A percentile compares a stretch with the other conserved stretches of the same genome.
These are phyloP conservation scores for Parauchenoglanis punctatus DNA, from an alignment of 2,797 vertebrate species.

Conservation along the genomic window DNA sequence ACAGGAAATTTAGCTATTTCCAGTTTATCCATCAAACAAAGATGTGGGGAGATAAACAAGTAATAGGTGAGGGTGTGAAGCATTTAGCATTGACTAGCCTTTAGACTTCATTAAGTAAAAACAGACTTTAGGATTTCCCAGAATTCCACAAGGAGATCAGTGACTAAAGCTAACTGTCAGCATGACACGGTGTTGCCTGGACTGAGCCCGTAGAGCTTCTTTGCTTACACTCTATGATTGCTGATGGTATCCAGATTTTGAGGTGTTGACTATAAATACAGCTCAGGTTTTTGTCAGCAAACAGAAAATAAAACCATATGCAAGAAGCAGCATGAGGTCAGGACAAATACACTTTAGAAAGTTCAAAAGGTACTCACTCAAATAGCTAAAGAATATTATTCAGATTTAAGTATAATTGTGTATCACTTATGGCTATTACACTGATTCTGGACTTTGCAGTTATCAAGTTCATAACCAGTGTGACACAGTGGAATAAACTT, in stretches of 20 bases:
- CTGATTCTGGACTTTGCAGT: background rate
- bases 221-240: conserved; percentile 11
- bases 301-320: background rate
- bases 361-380: background rate
- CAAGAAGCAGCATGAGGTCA: background rate
- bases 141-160: background rate
- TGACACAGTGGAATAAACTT: background rate
- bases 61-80: background rate
- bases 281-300: conserved; percentile 24
- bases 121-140: background rate
- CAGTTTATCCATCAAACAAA: conserved; percentile 22
- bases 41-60: background rate
- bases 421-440: background rate
- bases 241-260: conserved; percentile 36
- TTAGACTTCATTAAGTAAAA: background rate
- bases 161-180: background rate
- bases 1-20: background rate
- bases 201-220: background rate
- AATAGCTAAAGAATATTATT: background rate
- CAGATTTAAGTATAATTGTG: background rate
- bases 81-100: background rate
- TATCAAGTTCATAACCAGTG: background rate
- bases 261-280: conserved; percentile 47
- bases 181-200: background rate
- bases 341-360: background rate